These are phyloP conservation scores for Gracilinanus agilis DNA, from an alignment of 2,113 vertebrate species.

Conservation along the genomic window DNA sequence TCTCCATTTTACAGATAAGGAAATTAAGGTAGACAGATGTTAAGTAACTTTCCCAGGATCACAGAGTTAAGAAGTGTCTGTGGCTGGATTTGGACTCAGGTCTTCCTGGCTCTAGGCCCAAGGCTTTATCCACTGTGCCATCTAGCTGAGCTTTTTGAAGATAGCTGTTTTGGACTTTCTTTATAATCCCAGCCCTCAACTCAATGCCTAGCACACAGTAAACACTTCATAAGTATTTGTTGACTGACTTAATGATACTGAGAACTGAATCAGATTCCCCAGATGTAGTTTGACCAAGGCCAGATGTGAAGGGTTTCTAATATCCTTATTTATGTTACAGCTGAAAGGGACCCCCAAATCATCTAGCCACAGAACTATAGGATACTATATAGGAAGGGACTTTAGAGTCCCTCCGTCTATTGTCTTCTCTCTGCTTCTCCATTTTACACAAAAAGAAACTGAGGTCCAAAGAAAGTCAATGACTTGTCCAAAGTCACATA, in stretches of 20 bases:
- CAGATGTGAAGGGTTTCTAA: not conserved
- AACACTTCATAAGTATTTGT: not conserved
- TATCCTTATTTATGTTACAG: not conserved
- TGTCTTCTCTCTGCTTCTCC: not conserved
- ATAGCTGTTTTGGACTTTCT: not conserved
- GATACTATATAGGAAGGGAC: too few relatives aligned
- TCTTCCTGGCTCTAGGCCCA: not conserved
- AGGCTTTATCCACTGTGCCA: not conserved
- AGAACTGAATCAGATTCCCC: not conserved
- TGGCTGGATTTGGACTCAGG: not conserved
- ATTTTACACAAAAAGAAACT: not conserved
- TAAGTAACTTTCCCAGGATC: not conserved
- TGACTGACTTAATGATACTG: not conserved
- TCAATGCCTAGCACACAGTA: not conserved
- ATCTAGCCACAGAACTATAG: too few relatives aligned
- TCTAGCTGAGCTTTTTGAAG: not conserved
- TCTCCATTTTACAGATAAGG: not conserved
- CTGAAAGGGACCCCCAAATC: not conserved
- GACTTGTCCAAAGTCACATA: not conserved
- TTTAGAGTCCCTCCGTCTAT: not conserved
- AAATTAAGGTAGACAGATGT: not conserved
- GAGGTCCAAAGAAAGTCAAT: not conserved
- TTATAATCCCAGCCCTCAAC: not conserved
- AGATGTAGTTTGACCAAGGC: not conserved
- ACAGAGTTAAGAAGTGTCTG: not conserved